A percentile compares a stretch with the other conserved stretches of the same genome.
Evolutionary conservation across 2,797 vertebrate species (phyloP).

Genomic region (Sebastes trivittatus): DNA sequence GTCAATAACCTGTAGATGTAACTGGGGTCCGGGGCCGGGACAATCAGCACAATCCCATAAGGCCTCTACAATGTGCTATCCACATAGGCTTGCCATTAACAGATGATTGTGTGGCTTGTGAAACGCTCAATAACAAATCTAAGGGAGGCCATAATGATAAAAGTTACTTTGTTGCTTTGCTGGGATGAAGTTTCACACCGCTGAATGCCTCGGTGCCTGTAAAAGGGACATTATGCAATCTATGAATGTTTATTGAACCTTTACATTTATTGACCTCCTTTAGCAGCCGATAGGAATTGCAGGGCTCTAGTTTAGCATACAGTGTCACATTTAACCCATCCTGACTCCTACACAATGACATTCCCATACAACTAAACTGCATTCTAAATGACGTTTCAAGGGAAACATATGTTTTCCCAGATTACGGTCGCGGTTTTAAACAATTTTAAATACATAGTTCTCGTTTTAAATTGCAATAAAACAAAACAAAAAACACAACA

Average conservation of each 20-base stretch:
- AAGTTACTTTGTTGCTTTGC: constrained; percentile 31
- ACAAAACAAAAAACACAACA: too few relatives aligned
- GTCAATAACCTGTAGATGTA: constrained; percentile 77
- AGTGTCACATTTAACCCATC: not conserved
- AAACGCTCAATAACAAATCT: constrained; percentile 67
- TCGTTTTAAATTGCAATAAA: too few relatives aligned
- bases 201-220: not conserved
- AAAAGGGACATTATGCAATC: constrained; percentile 20
- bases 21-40: constrained; percentile 56
- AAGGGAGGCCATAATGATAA: constrained; percentile 49
- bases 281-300: not conserved
- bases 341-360: fast-evolving
- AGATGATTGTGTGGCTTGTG: constrained; percentile 64
- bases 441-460: too few relatives aligned
- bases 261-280: constrained; percentile 13
- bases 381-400: too few relatives aligned
- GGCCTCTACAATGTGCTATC: constrained; percentile 47
- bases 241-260: not conserved
- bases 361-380: too few relatives aligned
- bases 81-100: constrained; percentile 56
- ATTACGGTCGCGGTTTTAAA: too few relatives aligned
- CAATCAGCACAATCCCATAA: constrained; percentile 59
- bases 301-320: not conserved
- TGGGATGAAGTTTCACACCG: constrained; percentile 17
- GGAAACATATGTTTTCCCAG: too few relatives aligned